Conservation (phyloP, 2,797 vertebrate species). For the Champsocephalus esox region DNA sequence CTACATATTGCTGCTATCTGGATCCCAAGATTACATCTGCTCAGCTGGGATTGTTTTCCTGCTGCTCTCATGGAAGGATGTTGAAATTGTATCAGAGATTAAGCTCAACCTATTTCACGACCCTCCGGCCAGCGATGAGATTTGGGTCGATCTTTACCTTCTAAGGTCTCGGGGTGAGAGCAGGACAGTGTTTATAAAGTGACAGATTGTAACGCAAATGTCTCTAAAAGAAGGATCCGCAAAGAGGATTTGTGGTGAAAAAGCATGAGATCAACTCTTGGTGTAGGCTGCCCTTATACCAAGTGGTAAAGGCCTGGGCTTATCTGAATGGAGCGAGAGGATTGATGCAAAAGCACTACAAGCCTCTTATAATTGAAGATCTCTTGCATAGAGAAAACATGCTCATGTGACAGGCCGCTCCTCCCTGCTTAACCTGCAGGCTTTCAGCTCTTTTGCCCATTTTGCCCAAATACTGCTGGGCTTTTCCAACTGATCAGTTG, state of each 20-base stretch:
- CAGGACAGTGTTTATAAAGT: slow-evolving; percentile 40
- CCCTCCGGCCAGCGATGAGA: slow-evolving; percentile 28
- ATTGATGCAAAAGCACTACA: slow-evolving; percentile 69
- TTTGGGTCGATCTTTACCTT: slow-evolving; percentile 48
- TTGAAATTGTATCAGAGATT: slow-evolving; percentile 68
- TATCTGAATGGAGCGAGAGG: slow-evolving; percentile 71
- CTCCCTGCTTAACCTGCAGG: slow-evolving; percentile 48
- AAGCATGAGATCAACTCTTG: slow-evolving; percentile 62
- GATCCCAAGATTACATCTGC: slow-evolving; percentile 73
- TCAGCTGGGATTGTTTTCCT: slow-evolving; percentile 67
- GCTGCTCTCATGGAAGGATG: slow-evolving; percentile 54
- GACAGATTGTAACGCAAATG: slow-evolving; percentile 57
- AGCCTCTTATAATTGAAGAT: slow-evolving; percentile 78
- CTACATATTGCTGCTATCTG: slow-evolving; percentile 63
- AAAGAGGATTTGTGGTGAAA: slow-evolving; percentile 73
- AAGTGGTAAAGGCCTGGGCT: slow-evolving; percentile 65
- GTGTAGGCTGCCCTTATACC: slow-evolving; percentile 61
- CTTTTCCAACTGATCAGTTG: slow-evolving; percentile 60
- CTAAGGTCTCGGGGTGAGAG: slow-evolving; percentile 28
- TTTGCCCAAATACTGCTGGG: slow-evolving; percentile 46
- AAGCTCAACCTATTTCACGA: slow-evolving; percentile 63
- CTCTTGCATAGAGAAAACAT: slow-evolving; percentile 50
- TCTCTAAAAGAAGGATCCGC: slow-evolving; percentile 59
- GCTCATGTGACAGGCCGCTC: slow-evolving; percentile 51
- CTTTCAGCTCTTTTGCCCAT: slow-evolving; percentile 32